Conservation (phyloP, 30 jellyfish, hydroid and myxozoan species). For the Turritopsis rubra region DNA sequence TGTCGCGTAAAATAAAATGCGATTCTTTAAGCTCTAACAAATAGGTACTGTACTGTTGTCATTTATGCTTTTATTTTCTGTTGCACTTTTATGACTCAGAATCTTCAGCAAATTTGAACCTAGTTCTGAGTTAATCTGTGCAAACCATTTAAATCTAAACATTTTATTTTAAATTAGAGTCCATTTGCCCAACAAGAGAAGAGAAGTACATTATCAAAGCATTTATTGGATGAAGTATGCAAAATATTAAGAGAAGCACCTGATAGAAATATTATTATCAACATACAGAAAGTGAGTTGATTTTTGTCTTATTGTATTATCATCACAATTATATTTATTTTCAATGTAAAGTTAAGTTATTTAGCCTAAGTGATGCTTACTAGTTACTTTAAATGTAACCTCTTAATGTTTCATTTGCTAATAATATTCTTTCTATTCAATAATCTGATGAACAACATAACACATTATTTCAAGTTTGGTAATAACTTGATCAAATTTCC, state of each 20-base stretch:
- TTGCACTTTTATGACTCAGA: not conserved
- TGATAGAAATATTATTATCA: not conserved
- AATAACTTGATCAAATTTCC: no score
- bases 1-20: no score
- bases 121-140: not conserved
- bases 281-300: not conserved
- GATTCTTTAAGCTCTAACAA: no score
- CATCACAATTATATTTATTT: not conserved
- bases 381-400: no score
- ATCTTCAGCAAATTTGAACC: not conserved
- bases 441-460: not conserved
- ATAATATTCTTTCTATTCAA: not conserved
- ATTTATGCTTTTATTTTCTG: not conserved
- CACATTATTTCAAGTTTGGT: no score
- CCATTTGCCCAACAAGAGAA: not conserved
- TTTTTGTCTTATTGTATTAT: not conserved
- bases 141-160: not conserved
- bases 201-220: not conserved
- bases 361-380: not conserved
- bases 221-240: constrained; percentile 4
- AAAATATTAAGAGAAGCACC: not conserved
- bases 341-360: not conserved
- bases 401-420: not conserved
- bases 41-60: not conserved
- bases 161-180: not conserved